Percentiles rank a stretch among this genome's conserved stretches.
Conservation (phyloP, 1,140 invertebrate genomes). For the Ceratoteleas bidentatus region DNA sequence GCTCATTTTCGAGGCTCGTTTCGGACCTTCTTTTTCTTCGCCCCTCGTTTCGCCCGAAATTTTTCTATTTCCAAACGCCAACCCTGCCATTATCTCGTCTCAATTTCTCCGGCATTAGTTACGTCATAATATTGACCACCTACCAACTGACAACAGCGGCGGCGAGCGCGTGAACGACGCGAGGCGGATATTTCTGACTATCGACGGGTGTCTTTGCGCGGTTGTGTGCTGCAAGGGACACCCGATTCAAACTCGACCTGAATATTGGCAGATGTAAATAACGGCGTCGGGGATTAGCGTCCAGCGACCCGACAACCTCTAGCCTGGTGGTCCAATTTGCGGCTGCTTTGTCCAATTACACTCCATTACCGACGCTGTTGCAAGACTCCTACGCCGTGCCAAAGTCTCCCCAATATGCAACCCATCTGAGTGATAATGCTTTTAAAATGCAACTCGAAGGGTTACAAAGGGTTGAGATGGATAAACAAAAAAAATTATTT, state of each 20-base stretch:
- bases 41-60: neutral
- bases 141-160: conserved; percentile 43
- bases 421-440: too few species aligned
- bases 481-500: too few species aligned
- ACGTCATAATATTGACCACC: conserved; percentile 48
- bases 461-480: too few species aligned
- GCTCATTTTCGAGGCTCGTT: conserved; percentile 1
- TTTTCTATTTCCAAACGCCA: neutral
- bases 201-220: conserved; percentile 26
- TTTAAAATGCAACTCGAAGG: too few species aligned
- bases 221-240: conserved; percentile 46
- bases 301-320: conserved; percentile 67
- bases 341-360: conserved; percentile 70
- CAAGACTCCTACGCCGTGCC: conserved; percentile 66
- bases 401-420: conserved; percentile 4
- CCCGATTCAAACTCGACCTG: conserved; percentile 50
- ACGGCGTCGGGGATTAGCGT: conserved; percentile 68
- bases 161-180: conserved; percentile 24
- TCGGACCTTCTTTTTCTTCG: neutral
- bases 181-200: conserved; percentile 26
- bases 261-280: conserved; percentile 70
- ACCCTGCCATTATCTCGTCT: conserved; percentile 33
- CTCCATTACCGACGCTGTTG: conserved; percentile 66
- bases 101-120: conserved; percentile 36
- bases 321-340: conserved; percentile 70